Evolutionary conservation across 2,797 vertebrate genomes (phyloP), one percentile per base, ranked within the genome.

Genomic region (Echiichthys vipera): DNA sequence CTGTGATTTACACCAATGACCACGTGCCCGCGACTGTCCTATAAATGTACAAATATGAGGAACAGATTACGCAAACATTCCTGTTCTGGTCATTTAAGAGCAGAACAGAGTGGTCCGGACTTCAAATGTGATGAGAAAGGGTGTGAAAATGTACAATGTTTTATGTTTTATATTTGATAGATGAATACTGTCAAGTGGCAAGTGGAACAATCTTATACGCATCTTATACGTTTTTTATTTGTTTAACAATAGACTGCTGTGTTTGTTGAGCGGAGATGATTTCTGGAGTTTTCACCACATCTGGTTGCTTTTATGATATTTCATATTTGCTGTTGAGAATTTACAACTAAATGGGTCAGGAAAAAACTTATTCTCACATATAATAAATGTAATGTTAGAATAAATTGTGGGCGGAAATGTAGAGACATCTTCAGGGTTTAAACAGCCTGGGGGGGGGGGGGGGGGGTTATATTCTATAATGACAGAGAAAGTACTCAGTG

Each of bases 1-100:
- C 79, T 66, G 65, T 68, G 78, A 88, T 87, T 88, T 84, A 87
- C 80, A 66, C 50, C 72, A 53, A 65, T 50, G 69, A 63, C 71
- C 57, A 22, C 62, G 29, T 14, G 42, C 53, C 66, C 37, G 40
- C 2, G 6, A 71, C 65, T 36, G 45, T 67, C 70, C 43, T 15
- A 37, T 59, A 57, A n/a, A 73, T 36, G 42, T 25, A 25, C 40
- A 57, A 66, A 72, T 45, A 53, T n/a, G 36, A 25, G 69, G 61
- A 61, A 51, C 27, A 22, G 24, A 57, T 50, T 50, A 54, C 40
- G 46, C 25, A 54, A 14, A 4, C 3, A 22, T 55, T 53, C 18
- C 12, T 53, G 29, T 9, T 64, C 5, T 55, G 65, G 37, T 56
- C 54, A 7, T 61, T 66, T 57, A 24, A 58, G 56, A 15, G 37